Conservation (phyloP, 2,113 vertebrate species). For the Charadrius vociferus region DNA sequence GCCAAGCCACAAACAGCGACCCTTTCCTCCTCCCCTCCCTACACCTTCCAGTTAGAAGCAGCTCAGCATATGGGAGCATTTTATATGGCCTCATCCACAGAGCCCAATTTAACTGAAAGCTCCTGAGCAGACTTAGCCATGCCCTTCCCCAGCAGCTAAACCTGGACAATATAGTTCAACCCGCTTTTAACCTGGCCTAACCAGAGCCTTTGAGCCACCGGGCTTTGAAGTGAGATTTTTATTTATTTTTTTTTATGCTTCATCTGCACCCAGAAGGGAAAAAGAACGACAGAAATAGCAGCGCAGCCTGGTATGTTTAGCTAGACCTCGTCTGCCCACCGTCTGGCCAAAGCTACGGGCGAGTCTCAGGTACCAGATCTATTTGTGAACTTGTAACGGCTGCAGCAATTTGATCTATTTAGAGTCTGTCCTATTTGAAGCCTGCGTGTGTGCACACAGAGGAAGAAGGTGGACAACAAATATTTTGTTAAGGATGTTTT, state of each 20-base stretch:
- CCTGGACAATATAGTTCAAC: rapidly evolving
- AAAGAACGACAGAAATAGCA: neutral
- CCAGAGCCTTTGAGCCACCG: rapidly evolving
- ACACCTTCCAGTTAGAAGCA: no score
- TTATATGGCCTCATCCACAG: neutral
- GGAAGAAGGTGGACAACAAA: constrained; percentile 15
- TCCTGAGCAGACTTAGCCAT: neutral
- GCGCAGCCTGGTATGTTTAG: neutral
- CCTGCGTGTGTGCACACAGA: neutral
- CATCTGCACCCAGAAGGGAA: neutral
- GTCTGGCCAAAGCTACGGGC: neutral
- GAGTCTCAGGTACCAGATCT: neutral
- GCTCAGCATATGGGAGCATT: neutral
- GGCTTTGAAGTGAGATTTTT: neutral
- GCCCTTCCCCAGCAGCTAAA: rapidly evolving
- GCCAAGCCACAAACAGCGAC: rapidly evolving
- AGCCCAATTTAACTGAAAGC: neutral
- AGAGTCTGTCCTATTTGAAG: neutral
- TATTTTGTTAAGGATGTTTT: constrained; percentile 55
- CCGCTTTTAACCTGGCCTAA: neutral
- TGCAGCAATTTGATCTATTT: constrained; percentile 11
- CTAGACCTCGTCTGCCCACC: neutral
- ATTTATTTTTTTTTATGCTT: neutral
- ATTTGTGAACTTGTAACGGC: neutral
- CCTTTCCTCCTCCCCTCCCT: neutral